A percentile compares a stretch with the other conserved stretches of the same genome.
Evolutionary conservation across 2,113 vertebrate species (phyloP).

Genomic region (Zapus hudsonius): DNA sequence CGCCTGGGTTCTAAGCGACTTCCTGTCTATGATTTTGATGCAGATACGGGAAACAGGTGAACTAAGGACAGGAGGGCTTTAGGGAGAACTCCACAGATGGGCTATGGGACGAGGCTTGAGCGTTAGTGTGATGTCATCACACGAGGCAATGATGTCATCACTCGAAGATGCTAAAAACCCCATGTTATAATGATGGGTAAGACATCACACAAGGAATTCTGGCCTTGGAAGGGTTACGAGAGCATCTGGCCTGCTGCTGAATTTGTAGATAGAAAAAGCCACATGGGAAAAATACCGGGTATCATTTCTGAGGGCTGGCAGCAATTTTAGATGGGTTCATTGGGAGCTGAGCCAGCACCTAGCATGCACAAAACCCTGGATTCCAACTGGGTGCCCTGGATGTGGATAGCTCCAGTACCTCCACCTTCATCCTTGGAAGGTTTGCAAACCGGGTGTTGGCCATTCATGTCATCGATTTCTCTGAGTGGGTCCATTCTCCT

Average conservation of each 20-base stretch:
- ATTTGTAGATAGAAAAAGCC: not conserved
- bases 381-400: not conserved
- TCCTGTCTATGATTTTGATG: too few species aligned
- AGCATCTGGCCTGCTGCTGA: not conserved
- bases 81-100: not conserved
- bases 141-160: not conserved
- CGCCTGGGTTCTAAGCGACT: rapidly evolving
- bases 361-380: not conserved
- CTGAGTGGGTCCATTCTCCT: not conserved
- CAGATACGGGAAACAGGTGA: not conserved
- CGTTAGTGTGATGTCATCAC: not conserved
- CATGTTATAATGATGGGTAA: not conserved
- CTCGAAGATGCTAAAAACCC: not conserved
- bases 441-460: not conserved
- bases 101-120: not conserved
- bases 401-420: not conserved
- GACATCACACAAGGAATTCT: not conserved
- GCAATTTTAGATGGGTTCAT: not conserved
- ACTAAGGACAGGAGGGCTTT: not conserved
- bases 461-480: not conserved
- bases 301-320: not conserved
- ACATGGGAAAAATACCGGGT: rapidly evolving
- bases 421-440: not conserved
- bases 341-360: not conserved
- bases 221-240: not conserved